phyloP scores from a whole-genome alignment of 2,113 vertebrate genomes.

The Thunnus maccoyii region DNA sequence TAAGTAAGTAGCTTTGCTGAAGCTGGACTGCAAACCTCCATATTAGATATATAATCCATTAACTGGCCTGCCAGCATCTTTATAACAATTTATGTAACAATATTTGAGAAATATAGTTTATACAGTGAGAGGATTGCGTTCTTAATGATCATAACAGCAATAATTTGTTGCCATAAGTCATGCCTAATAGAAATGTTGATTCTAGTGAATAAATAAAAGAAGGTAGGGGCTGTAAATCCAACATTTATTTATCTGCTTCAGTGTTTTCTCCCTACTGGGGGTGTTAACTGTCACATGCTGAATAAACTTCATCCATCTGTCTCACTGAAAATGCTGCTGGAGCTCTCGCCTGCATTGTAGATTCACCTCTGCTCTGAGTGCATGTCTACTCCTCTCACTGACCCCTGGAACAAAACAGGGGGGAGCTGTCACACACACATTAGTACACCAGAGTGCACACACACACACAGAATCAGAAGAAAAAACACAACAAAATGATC shows the following conservation, averaged over 20 bases:
- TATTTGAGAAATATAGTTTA: constrained; percentile 27
- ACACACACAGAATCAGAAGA: background rate
- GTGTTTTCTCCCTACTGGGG: constrained; percentile 58
- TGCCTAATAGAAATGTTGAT: constrained; percentile 64
- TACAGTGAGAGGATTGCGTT: constrained; percentile 43
- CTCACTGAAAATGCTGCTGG: constrained; percentile 53
- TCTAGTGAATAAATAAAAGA: constrained; percentile 60
- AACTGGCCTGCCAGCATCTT: constrained; percentile 26
- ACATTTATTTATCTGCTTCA: constrained; percentile 70
- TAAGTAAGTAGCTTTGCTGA: constrained; percentile 20
- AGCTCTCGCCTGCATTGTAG: constrained; percentile 38
- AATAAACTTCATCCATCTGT: constrained; percentile 82
- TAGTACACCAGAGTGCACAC: background rate
- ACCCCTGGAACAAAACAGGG: constrained; percentile 5
- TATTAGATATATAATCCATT: constrained; percentile 51
- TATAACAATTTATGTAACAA: constrained; percentile 36
- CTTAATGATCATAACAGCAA: constrained; percentile 64
- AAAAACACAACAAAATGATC: too few relatives aligned
- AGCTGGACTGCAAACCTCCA: constrained; percentile 29
- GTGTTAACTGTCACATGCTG: constrained; percentile 77
- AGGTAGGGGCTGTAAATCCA: constrained; percentile 55
- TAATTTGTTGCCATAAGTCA: constrained; percentile 70
- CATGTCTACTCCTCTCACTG: background rate
- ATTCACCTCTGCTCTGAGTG: constrained; percentile 46
- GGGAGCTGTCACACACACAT: background rate